phyloP scores from a whole-genome alignment of 2,888 invertebrate genomes.

The Drosophila barbarae region DNA sequence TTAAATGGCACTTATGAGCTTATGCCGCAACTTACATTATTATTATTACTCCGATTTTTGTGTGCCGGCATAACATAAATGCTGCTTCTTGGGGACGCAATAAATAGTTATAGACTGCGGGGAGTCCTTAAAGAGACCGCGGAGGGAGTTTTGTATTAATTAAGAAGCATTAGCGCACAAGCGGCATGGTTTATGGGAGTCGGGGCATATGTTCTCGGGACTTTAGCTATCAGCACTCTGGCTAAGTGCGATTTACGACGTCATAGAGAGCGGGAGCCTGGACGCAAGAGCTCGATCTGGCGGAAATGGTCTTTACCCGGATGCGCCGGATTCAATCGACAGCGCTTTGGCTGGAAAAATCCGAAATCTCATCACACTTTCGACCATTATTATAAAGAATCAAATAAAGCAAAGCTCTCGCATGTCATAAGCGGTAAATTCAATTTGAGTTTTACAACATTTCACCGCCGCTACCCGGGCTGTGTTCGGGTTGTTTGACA shows the following conservation, averaged over 20 bases:
- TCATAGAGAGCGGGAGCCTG: not conserved
- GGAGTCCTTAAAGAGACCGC: conserved; percentile 10
- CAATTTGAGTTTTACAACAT: conserved; percentile 60
- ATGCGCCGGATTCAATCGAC: conserved; percentile 6
- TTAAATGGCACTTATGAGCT: conserved; percentile 75
- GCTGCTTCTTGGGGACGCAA: conserved; percentile 42
- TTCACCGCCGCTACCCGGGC: conserved; percentile 28
- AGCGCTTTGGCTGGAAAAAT: conserved; percentile 3
- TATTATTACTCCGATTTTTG: conserved; percentile 66
- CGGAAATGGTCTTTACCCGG: not conserved
- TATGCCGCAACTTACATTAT: conserved; percentile 75
- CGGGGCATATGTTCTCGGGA: conserved; percentile 17
- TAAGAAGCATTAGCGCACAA: conserved; percentile 53
- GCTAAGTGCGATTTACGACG: conserved; percentile 17
- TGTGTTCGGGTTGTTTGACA: conserved; percentile 60
- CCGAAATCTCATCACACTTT: conserved; percentile 25
- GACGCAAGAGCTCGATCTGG: not conserved
- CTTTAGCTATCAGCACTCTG: conserved; percentile 10
- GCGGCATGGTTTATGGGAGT: conserved; percentile 47
- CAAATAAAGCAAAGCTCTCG: conserved; percentile 41
- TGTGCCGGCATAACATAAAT: conserved; percentile 14
- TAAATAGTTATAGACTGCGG: conserved; percentile 68
- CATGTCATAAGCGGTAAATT: conserved; percentile 63
- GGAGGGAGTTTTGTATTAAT: conserved; percentile 57
- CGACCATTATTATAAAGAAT: conserved; percentile 38